Conservation (phyloP, 2,113 vertebrate genomes). For the Pterocles gutturalis region DNA sequence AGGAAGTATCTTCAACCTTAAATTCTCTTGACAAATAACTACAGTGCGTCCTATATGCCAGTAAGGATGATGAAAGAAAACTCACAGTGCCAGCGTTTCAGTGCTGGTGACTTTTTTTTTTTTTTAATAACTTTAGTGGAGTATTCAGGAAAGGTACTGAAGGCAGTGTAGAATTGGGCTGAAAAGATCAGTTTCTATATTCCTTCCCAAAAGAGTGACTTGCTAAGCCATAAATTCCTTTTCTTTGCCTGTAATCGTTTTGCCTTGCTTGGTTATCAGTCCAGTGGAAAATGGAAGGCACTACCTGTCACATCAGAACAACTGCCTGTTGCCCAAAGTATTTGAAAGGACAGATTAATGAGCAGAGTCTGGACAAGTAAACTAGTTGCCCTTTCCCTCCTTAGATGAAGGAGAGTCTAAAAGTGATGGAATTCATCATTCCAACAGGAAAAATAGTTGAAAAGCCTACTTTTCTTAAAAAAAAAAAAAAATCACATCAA, state of each 20-base stretch:
- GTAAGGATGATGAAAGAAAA: neutral
- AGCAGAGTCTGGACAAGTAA: neutral
- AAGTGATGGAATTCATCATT: neutral
- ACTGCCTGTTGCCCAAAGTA: neutral
- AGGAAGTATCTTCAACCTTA: neutral
- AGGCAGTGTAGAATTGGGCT: neutral
- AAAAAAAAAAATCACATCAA: neutral
- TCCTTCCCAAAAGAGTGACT: neutral
- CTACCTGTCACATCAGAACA: neutral
- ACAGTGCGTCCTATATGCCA: neutral
- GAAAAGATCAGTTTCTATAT: neutral
- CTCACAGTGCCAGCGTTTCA: neutral
- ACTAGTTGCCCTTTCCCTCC: neutral
- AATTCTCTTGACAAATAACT: neutral
- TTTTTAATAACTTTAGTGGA: neutral
- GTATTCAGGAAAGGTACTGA: neutral
- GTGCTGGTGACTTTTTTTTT: neutral
- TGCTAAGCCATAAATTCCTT: neutral
- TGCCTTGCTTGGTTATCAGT: neutral
- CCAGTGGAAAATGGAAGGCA: neutral
- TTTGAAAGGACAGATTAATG: slow-evolving; percentile 12
- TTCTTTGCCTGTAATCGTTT: neutral
- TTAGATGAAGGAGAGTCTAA: neutral
- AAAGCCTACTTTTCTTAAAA: neutral
- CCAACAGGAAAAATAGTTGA: neutral